A percentile compares a stretch with the other conserved stretches of the same genome.
Conservation (phyloP, 2,888 invertebrate species). For the Myopa testacea region DNA sequence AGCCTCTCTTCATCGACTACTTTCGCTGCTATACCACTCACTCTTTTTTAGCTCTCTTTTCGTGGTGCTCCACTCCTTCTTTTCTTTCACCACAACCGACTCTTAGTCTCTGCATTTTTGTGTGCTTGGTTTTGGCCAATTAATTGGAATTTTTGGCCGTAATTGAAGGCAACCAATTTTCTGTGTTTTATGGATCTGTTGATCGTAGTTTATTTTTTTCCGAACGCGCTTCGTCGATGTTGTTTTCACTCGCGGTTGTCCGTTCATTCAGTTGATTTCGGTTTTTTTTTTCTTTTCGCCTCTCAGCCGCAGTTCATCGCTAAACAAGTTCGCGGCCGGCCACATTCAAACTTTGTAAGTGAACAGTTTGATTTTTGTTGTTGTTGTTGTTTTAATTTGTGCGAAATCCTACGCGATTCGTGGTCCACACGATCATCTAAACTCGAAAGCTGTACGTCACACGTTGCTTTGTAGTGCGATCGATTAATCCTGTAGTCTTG, state of each 20-base stretch:
- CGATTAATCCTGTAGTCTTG: too few relatives aligned
- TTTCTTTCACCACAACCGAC: background rate
- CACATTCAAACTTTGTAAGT: constrained; percentile 9
- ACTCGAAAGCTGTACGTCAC: background rate
- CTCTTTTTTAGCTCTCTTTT: background rate
- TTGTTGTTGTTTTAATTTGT: background rate
- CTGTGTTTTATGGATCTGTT: constrained; percentile 14
- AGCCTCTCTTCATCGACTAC: background rate
- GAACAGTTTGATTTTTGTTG: background rate
- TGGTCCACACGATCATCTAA: background rate
- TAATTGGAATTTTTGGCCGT: constrained; percentile 2
- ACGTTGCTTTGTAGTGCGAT: background rate
- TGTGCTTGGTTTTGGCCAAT: constrained; percentile 17
- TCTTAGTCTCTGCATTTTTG: background rate
- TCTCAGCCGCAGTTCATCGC: constrained; percentile 23
- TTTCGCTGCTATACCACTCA: background rate
- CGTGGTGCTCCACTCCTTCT: background rate
- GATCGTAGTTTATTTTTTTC: background rate
- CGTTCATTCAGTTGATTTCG: background rate
- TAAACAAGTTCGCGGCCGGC: constrained; percentile 34
- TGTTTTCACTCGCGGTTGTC: constrained; percentile 16
- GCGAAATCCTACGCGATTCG: background rate
- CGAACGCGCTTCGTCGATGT: background rate
- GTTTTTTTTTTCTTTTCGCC: background rate
- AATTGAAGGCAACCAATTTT: constrained; percentile 14